Evolutionary conservation across 2,888 invertebrate genomes (phyloP).

Genomic region (Philereme vetulata): DNA sequence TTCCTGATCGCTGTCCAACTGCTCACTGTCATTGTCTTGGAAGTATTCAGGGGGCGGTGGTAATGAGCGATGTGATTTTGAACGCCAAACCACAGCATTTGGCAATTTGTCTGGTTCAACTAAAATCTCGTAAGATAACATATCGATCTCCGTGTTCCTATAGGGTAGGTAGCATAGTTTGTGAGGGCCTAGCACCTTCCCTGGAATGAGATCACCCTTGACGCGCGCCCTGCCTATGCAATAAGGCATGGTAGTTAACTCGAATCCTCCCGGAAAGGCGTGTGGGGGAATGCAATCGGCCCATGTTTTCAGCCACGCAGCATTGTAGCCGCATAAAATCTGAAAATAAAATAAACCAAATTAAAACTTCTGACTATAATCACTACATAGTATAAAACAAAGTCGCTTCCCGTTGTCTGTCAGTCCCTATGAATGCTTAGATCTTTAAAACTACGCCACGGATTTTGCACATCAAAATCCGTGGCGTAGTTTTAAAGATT

Average conservation of each 20-base stretch:
- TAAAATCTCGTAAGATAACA: constrained; percentile 38
- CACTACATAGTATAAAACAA: no score
- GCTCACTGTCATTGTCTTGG: no score
- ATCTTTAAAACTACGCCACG: no score
- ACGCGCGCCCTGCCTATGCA: constrained; percentile 86
- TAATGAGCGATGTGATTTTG: background rate
- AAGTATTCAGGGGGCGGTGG: background rate
- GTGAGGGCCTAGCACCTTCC: constrained; percentile 85
- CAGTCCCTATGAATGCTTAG: no score
- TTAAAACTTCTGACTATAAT: no score
- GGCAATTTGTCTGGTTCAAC: constrained; percentile 33
- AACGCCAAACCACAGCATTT: constrained; percentile 17
- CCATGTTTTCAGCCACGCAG: constrained; percentile 74
- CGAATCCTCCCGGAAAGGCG: constrained; percentile 83
- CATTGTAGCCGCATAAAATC: constrained; percentile 40
- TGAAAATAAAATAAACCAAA: constrained; percentile 3
- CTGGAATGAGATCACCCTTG: constrained; percentile 88
- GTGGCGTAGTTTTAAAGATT: no score
- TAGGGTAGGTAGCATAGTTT: constrained; percentile 87
- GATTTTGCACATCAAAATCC: no score
- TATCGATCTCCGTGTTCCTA: constrained; percentile 7
- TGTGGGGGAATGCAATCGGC: constrained; percentile 85
- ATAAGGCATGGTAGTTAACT: constrained; percentile 65
- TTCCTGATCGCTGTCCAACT: no score
- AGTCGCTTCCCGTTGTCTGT: no score